Conservation (phyloP, 1,140 invertebrate species). For the Meloidogyne exigua region DNA sequence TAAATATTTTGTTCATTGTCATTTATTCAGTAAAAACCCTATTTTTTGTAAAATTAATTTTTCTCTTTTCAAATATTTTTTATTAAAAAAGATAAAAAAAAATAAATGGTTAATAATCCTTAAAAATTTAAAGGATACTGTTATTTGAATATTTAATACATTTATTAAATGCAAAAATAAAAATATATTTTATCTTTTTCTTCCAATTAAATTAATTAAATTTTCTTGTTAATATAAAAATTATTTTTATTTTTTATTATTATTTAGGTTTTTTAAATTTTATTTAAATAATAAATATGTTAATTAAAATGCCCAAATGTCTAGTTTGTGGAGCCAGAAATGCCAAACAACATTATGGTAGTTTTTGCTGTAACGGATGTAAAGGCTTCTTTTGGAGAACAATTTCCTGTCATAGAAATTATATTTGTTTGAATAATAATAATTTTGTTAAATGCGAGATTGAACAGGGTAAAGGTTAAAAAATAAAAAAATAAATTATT, state of each 20-base stretch:
- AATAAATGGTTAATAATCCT: too few species aligned
- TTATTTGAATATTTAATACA: too few species aligned
- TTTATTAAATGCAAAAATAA: too few species aligned
- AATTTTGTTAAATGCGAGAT: slow-evolving; percentile 8
- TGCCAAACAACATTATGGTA: slow-evolving; percentile 23
- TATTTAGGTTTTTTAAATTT: background rate
- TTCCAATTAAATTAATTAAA: too few species aligned
- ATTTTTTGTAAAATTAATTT: too few species aligned
- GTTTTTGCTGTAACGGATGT: slow-evolving; percentile 22
- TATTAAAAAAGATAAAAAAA: too few species aligned
- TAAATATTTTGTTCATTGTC: too few species aligned
- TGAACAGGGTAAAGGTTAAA: background rate
- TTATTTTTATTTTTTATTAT: background rate
- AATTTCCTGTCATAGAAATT: slow-evolving; percentile 8
- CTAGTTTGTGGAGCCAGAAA: slow-evolving; percentile 18
- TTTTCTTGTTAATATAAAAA: background rate
- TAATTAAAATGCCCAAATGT: slow-evolving; percentile 16
- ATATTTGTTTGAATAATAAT: slow-evolving; percentile 9
- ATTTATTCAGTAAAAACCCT: too few species aligned
- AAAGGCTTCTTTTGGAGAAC: slow-evolving; percentile 24
- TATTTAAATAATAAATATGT: background rate
- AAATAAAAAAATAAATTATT: background rate
- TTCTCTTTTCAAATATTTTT: too few species aligned
- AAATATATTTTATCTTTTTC: too few species aligned
- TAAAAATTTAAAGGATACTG: too few species aligned